Conservation (phyloP, 2,888 invertebrate genomes). For the Athalia rosae region DNA sequence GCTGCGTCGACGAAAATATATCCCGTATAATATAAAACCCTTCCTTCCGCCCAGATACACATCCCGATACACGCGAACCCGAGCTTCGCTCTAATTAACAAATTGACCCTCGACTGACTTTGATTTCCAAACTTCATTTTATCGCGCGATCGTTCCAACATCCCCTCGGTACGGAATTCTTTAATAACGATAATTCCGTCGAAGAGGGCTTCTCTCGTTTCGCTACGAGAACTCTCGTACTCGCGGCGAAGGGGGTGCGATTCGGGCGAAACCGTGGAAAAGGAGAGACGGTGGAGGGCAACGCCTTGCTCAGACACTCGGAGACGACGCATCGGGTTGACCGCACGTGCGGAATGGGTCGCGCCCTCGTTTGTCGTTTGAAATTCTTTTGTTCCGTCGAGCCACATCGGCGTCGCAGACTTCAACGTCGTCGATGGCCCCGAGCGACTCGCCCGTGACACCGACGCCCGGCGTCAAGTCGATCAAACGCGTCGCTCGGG, state of each 20-base stretch:
- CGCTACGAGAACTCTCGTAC: too few relatives aligned
- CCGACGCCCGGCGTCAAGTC: constrained; percentile 38
- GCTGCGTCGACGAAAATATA: too few relatives aligned
- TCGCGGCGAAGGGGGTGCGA: neutral
- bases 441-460: constrained; percentile 50
- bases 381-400: constrained; percentile 65
- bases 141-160: too few relatives aligned
- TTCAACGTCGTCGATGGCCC: neutral
- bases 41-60: too few relatives aligned
- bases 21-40: too few relatives aligned
- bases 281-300: neutral
- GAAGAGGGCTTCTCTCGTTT: too few relatives aligned
- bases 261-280: neutral
- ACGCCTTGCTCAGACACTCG: constrained; percentile 1
- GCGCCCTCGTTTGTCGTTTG: constrained; percentile 63
- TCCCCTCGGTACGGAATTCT: too few relatives aligned
- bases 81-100: too few relatives aligned
- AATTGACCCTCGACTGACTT: too few relatives aligned
- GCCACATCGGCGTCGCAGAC: neutral
- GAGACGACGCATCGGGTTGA: constrained; percentile 63
- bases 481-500: constrained; percentile 43
- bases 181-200: too few relatives aligned
- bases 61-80: too few relatives aligned
- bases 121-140: too few relatives aligned
- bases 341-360: constrained; percentile 61